Conservation (phyloP, 1,140 invertebrate species). For the Pachyrhynchus sulphureomaculatus region DNA sequence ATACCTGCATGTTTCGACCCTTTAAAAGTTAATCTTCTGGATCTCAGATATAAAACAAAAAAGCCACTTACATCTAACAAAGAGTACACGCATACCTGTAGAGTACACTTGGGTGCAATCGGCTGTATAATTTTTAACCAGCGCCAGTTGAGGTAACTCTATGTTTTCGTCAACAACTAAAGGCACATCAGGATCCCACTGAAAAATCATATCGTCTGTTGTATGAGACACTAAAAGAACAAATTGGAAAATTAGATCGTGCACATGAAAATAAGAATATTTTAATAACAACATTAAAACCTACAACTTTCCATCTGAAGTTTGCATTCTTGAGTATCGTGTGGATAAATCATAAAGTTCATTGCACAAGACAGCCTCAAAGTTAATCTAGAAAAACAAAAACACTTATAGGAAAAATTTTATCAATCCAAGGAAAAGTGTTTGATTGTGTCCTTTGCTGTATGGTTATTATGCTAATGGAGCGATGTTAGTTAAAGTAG, state of each 20-base stretch:
- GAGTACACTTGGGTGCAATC: constrained; percentile 88
- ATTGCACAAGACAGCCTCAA: constrained; percentile 83
- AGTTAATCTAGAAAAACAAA: constrained; percentile 63
- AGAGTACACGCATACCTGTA: too few relatives aligned
- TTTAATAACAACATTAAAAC: constrained; percentile 51
- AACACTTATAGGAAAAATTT: background rate
- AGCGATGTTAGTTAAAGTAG: too few relatives aligned
- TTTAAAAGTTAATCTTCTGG: too few relatives aligned
- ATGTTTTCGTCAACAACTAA: constrained; percentile 89
- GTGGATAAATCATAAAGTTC: constrained; percentile 90
- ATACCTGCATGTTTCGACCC: too few relatives aligned
- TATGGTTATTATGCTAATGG: too few relatives aligned
- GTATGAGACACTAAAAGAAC: constrained; percentile 76
- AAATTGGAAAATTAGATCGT: background rate
- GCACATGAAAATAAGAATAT: background rate
- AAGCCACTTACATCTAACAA: too few relatives aligned
- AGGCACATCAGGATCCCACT: constrained; percentile 85
- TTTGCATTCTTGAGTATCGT: constrained; percentile 89
- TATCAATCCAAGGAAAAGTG: background rate
- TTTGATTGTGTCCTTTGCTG: too few relatives aligned
- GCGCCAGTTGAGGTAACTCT: constrained; percentile 80
- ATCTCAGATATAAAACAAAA: too few relatives aligned
- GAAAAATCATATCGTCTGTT: constrained; percentile 86
- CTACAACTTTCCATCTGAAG: constrained; percentile 89
- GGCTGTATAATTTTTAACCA: constrained; percentile 81